Percentiles rank a stretch among this genome's conserved stretches.
Evolutionary conservation across 2,113 vertebrate species (phyloP).

Genomic region (Hydrochoerus hydrochaeris): DNA sequence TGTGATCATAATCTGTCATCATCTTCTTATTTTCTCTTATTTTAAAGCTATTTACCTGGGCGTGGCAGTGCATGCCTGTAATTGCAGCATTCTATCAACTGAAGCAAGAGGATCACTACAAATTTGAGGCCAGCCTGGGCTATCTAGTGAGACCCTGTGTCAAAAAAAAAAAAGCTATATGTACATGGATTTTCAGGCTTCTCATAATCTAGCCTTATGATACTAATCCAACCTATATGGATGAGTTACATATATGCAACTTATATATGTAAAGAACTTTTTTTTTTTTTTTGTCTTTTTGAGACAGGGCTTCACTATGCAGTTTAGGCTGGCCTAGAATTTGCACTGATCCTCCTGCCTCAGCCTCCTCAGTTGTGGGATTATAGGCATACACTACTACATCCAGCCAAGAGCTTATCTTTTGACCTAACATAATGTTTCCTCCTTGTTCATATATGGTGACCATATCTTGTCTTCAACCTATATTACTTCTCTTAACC

Average conservation of each 20-base stretch:
- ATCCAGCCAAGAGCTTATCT: neutral
- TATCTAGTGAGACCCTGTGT: neutral
- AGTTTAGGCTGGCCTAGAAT: neutral
- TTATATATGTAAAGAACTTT: neutral
- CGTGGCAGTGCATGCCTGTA: neutral
- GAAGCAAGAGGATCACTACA: neutral
- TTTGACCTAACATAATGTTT: conserved; percentile 33
- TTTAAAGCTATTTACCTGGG: conserved; percentile 14
- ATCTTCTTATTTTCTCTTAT: conserved; percentile 4
- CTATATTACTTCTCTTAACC: neutral
- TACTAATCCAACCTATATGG: neutral
- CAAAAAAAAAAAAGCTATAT: neutral
- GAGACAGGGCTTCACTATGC: no score
- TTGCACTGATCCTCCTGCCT: neutral
- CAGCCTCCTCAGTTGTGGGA: neutral
- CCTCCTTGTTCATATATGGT: neutral
- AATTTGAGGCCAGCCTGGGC: neutral
- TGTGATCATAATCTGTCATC: conserved; percentile 38
- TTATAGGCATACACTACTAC: neutral
- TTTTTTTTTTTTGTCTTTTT: neutral
- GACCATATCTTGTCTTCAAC: neutral
- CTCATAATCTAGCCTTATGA: neutral
- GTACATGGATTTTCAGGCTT: neutral
- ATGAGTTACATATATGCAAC: neutral
- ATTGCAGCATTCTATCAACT: neutral